Percentiles rank a stretch among this genome's conserved stretches.
phyloP scores from a whole-genome alignment of 2,797 vertebrate genomes.

The Xenopus petersii region DNA sequence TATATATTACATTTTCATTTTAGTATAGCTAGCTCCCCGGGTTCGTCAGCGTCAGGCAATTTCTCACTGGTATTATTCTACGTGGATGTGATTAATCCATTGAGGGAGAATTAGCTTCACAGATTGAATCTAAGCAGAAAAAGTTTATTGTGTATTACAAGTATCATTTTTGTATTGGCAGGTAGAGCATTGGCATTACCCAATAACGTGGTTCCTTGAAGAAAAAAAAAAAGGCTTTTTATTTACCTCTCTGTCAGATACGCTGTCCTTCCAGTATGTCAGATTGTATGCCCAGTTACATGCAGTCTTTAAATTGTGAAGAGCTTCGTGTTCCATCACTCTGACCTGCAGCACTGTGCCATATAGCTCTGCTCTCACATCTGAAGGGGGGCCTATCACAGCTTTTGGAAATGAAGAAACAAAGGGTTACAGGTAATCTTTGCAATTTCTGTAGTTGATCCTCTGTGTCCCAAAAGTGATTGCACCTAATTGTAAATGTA shows the following conservation, averaged over 20 bases:
- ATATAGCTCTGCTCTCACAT: background rate
- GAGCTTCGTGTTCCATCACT: background rate
- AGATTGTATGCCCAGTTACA: background rate
- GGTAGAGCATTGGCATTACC: background rate
- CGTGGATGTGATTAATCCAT: too few relatives aligned
- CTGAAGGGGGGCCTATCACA: conserved; percentile 17
- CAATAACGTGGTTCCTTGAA: background rate
- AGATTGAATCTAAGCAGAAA: too few relatives aligned
- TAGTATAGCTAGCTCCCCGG: too few relatives aligned
- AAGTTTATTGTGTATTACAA: background rate
- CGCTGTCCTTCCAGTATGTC: conserved; percentile 10
- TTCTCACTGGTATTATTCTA: too few relatives aligned
- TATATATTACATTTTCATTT: too few relatives aligned
- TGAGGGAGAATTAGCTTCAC: too few relatives aligned
- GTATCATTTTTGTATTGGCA: background rate
- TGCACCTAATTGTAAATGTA: too few relatives aligned
- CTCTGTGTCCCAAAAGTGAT: too few relatives aligned
- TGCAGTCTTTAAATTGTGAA: background rate
- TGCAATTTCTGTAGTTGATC: too few relatives aligned
- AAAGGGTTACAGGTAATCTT: background rate
- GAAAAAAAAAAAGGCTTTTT: background rate
- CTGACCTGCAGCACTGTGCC: background rate
- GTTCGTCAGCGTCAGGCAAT: too few relatives aligned
- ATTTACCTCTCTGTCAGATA: conserved; percentile 8
- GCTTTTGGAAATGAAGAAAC: conserved; percentile 3